Base-by-base conservation (phyloP, 2,888 invertebrate species). In the Harpalus rubripes region DNA sequence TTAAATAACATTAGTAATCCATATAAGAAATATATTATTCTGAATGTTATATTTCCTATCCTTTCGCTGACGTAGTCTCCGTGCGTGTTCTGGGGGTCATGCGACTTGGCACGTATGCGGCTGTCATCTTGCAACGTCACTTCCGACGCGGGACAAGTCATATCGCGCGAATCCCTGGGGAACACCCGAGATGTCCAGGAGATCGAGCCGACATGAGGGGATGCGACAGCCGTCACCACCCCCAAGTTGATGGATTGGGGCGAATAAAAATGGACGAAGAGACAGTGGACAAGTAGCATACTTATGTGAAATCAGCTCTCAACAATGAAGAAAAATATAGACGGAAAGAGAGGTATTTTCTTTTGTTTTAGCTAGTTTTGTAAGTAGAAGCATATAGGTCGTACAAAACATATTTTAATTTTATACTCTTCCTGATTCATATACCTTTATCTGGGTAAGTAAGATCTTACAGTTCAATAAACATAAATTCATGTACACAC, bases 91-190 rank as follows among this genome's bases (percentile, higher is more conserved):
- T 18, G 59, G 59, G 32, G 68, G 12, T 39, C 8, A 12, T 16
- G n/a, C 41, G 72, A 74, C 72, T 15, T 15, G 72, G 18, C 72
- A 74, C 72, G 72, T 74, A 44, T 74, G 72, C 44, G 44, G 72
- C 44, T 44, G 72, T 74, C 72, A 74, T 44, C 26, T 26, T 59
- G 16, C 15, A 56, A n/a, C 15, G 56, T 56, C 56, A 56, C 56
- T 56, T 15, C 59, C 59, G 18, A n/a, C 18, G 59, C 59, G 59
- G 12, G 63, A 59, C 18, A 74, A 74, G 72, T 74, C 72, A 74
- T 74, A 74, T 74, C 72, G 44, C 7, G 15, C 16, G 10, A 2
- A 1, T 74, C 44, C 72, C 44, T 18, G 16, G 72, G 41, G 72
- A 68, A 52, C 44, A 12, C 44, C 44, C 44, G 44, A 52, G 44